Percentiles rank a stretch among this genome's conserved stretches.
These are phyloP conservation scores for Drosophila cognata DNA, from an alignment of 2,888 invertebrate genomes.

Conservation along the genomic window DNA sequence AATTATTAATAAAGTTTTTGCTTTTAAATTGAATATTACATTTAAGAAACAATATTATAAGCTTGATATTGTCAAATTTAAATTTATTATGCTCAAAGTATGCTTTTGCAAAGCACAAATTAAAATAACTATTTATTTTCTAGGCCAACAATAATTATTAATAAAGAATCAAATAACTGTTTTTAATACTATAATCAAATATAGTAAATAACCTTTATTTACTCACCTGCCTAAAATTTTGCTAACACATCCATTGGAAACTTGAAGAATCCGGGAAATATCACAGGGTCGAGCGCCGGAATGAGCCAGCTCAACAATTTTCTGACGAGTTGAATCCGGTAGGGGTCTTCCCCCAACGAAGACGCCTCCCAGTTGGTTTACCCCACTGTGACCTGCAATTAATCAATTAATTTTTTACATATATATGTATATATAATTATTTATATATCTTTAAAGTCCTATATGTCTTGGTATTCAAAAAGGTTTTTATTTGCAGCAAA, in stretches of 20 bases:
- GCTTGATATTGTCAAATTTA: too few species aligned
- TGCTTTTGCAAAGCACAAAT: not conserved
- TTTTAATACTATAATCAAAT: not conserved
- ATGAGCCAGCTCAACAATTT: constrained; percentile 99
- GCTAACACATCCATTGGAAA: constrained; percentile 99
- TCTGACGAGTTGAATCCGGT: constrained; percentile 98
- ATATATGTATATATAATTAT: not conserved
- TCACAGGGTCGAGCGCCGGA: constrained; percentile 99
- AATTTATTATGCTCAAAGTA: not conserved
- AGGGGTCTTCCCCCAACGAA: constrained; percentile 99
- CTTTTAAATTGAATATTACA: not conserved
- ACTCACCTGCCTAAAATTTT: constrained; percentile 98
- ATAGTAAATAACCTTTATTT: not conserved
- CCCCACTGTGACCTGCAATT: constrained; percentile 95
- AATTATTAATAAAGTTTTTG: not conserved
- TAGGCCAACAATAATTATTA: not conserved
- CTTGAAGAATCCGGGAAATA: constrained; percentile 98
- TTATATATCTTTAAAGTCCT: not conserved
- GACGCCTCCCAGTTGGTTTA: constrained; percentile 99
- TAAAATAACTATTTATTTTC: not conserved
- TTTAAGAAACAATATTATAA: not conserved
- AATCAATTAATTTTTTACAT: not conserved
- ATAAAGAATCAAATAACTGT: not conserved
- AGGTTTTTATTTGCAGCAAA: not conserved
- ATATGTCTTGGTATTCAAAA: not conserved